phyloP scores from a whole-genome alignment of 2,888 invertebrate species.

The Polyommatus iphigenia region DNA sequence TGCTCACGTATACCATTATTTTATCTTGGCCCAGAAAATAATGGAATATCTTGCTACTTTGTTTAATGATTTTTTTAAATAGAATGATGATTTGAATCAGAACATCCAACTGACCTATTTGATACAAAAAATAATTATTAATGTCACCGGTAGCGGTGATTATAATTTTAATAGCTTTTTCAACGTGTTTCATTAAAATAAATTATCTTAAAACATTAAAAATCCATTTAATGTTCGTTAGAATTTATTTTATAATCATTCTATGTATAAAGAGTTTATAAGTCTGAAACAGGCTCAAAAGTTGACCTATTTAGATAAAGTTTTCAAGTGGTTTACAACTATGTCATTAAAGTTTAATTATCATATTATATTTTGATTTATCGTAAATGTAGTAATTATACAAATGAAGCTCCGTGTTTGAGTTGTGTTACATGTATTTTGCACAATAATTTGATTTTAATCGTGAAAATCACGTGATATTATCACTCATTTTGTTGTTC shows the following conservation, averaged over 20 bases:
- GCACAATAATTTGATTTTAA: background rate
- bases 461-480: background rate
- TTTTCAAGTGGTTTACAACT: too few relatives aligned
- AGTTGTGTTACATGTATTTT: background rate
- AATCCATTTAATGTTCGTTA: background rate
- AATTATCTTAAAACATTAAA: background rate
- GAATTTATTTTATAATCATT: background rate
- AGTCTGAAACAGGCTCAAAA: too few relatives aligned
- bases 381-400: background rate
- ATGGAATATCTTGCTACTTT: background rate
- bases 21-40: too few relatives aligned
- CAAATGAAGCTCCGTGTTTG: background rate
- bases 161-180: background rate
- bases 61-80: background rate
- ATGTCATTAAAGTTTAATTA: too few relatives aligned
- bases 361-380: background rate
- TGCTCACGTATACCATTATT: too few relatives aligned
- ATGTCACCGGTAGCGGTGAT: constrained; percentile 1
- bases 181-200: background rate
- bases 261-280: background rate
- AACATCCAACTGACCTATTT: background rate
- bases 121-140: background rate
- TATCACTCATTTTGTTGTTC: background rate
- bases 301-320: too few relatives aligned
- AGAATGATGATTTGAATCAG: background rate